Evolutionary conservation across 2,113 vertebrate genomes (phyloP).

Genomic region (Podarcis muralis): DNA sequence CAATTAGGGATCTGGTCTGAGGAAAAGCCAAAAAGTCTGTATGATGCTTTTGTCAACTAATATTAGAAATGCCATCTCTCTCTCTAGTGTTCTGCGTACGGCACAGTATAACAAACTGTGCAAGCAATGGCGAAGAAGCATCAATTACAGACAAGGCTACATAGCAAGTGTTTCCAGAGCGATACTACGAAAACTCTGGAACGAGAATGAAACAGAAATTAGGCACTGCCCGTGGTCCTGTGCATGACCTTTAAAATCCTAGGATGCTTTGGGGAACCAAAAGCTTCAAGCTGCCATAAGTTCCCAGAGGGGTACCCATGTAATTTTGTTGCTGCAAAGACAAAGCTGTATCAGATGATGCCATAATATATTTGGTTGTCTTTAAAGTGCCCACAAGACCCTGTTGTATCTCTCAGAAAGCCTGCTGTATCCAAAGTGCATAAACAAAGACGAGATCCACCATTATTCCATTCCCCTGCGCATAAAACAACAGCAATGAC

Average conservation of each 20-base stretch:
- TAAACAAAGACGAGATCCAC: not conserved
- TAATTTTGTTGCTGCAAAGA: not conserved
- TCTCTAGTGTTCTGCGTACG: not conserved
- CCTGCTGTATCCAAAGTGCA: not conserved
- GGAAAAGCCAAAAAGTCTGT: not conserved
- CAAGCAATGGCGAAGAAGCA: no score
- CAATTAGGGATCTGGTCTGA: not conserved
- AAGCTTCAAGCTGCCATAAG: not conserved
- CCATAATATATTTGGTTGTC: not conserved
- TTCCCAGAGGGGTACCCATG: not conserved
- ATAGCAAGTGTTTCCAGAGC: not conserved
- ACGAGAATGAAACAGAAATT: not conserved
- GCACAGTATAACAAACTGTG: not conserved
- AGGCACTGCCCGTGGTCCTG: not conserved
- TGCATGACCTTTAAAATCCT: not conserved
- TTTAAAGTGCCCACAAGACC: not conserved
- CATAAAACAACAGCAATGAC: not conserved
- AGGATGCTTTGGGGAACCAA: not conserved
- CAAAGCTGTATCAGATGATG: not conserved
- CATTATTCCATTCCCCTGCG: not conserved
- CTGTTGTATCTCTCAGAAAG: not conserved
- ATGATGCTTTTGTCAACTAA: slow-evolving; percentile 31
- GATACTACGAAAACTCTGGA: not conserved
- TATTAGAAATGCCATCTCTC: slow-evolving; percentile 14
- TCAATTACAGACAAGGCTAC: no score